Conservation (phyloP, 2,888 invertebrate genomes). For the Drosophila ochracea region DNA sequence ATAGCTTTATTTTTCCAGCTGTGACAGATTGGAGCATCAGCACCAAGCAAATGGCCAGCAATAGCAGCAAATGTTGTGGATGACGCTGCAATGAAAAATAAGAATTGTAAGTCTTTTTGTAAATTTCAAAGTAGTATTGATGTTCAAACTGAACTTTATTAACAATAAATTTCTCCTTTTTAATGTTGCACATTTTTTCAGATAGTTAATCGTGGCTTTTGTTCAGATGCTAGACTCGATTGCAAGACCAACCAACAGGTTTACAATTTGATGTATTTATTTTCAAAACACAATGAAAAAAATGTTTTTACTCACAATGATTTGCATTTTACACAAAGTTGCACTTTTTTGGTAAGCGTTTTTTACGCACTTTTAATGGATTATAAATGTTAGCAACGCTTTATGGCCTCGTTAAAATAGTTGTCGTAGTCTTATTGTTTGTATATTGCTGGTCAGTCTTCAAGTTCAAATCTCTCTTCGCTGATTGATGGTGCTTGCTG, state of each 20-base stretch:
- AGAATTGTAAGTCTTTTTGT: not conserved
- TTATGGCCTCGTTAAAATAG: slow-evolving; percentile 34
- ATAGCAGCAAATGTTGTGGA: slow-evolving; percentile 21
- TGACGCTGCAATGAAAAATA: slow-evolving; percentile 7
- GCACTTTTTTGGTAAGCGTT: slow-evolving; percentile 2
- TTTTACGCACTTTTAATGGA: slow-evolving; percentile 37
- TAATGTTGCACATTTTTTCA: not conserved
- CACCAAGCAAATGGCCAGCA: slow-evolving; percentile 49
- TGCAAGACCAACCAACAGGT: not conserved
- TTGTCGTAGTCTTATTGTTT: slow-evolving; percentile 26
- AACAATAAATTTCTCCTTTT: not conserved
- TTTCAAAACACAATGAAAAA: slow-evolving; percentile 6
- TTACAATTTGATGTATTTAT: not conserved
- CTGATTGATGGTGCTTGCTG: slow-evolving; percentile 26
- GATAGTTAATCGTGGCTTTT: not conserved
- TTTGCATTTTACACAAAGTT: slow-evolving; percentile 58
- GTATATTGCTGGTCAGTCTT: slow-evolving; percentile 28
- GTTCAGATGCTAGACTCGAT: not conserved
- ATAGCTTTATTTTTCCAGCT: slow-evolving; percentile 75
- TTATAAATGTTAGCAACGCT: slow-evolving; percentile 34
- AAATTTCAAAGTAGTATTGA: not conserved
- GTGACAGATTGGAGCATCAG: slow-evolving; percentile 31
- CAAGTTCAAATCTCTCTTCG: slow-evolving; percentile 59
- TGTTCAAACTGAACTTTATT: not conserved
- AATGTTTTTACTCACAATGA: slow-evolving; percentile 63